Base-by-base conservation (phyloP, 2,113 vertebrate genomes). In the Sterrhoptilus dennistouni region DNA sequence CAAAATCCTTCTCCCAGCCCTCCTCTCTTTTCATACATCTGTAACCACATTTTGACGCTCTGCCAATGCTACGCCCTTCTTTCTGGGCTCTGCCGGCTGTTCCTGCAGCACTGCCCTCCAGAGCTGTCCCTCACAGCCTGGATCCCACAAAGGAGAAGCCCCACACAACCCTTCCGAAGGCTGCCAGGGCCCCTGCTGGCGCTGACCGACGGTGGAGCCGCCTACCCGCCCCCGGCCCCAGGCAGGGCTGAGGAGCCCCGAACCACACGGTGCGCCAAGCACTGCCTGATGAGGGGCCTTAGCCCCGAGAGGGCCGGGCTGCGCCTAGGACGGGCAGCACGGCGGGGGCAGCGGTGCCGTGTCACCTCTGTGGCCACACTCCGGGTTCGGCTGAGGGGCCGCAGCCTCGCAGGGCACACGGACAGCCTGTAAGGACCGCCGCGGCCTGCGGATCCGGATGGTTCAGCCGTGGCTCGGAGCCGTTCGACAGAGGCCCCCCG, bases 261-360 rank as follows among this genome's bases (percentile, higher is more conserved):
- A 44, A 14, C 21, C 31, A 6, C 4, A 13, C 24, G 14, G 17
- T 17, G 31, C 8, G 5, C 36, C 31, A 28, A 24, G 36, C 19
- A 15, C 66, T 29, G 36, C 45, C 36, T 6, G 56, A 29, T 27
- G 7, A 29, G 22, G 36, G 50, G 27, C 31, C 36, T 31, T 16
- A 57, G 50, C 31, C 12, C 44, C 21, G 31, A 35, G 15, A 17
- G 8, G 56, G 53, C 36, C 7, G 24, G 6, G 21, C 36, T 1
- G 17, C 11, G 75, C 56, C 49, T 1, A 11, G 2, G 8, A 4
- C 11, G 0, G 5, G 45, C 0, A 6, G 9, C 23, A 21, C 9
- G 36, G 22, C 33, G 3, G 22, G 33, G 38, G 15, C 28, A 33
- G 23, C 1, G 47, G 9, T 28, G 22, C 38, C 28, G 8, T 15